Evolutionary conservation across 2,113 vertebrate species (phyloP), one percentile per base, ranked within the genome.

Genomic region (Cynocephalus volans): DNA sequence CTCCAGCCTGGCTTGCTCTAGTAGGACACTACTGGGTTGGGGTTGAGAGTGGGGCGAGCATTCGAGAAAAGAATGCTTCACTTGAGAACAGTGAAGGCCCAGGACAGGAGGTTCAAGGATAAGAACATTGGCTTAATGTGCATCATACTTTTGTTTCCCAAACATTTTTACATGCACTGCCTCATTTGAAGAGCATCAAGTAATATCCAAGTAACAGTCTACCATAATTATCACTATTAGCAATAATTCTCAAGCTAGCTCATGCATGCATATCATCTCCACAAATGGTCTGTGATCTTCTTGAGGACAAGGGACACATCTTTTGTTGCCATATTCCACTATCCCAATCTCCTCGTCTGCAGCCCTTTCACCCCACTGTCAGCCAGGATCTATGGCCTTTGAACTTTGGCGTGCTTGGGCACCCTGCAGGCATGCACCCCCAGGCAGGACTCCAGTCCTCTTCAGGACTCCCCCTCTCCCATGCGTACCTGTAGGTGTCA

Each of bases 401-500:
- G 58, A 62, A 33, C 48, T 86, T n/a, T 1, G 21, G 70, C 5
- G 26, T 60, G 67, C 82, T 56, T 7, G 14, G 84, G 54, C 0
- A 48, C 33, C 33, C 28, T 0, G 1, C 12, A 36, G 12, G 24
- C 76, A 77, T 23, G 56, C 58, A 80, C 60, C 31, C 64, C 0
- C 5, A 69, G 31, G 58, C 48, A 69, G 82, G 23, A 21, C 65
- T 64, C 50, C 15, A 56, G 65, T 31, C 80, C 54, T 73, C 26
- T 60, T 52, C 21, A 18, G 75, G 75, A 89, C 50, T 41, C 21
- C 72, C 33, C 31, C 76, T 13, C 23, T 23, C 18, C 58, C 12
- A 87, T 80, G 76, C 96, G 95, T 97, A 99, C 99, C 99, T 99
- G 99, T 99, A 99, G 6, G 98, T 99, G 97, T 99, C 99, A 11